Evolutionary conservation across 1,140 invertebrate species (phyloP).

Genomic region (Philopotamus ludificatus): DNA sequence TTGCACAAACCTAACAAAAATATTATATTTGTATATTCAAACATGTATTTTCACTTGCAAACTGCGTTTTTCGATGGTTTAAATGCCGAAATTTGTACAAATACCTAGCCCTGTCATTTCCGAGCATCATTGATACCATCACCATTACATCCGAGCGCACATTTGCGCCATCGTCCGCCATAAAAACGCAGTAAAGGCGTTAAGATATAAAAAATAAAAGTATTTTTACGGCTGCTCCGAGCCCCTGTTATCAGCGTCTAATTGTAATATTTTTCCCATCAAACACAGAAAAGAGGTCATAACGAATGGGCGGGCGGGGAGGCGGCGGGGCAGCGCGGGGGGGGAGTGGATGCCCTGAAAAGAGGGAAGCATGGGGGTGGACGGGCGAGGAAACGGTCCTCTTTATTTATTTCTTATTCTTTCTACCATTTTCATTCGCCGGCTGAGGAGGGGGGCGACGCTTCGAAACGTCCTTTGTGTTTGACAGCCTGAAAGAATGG

Average conservation of each 20-base stretch:
- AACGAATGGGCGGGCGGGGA: constrained; percentile 13
- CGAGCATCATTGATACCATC: too few species aligned
- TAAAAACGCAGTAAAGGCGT: too few species aligned
- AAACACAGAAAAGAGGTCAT: constrained; percentile 36
- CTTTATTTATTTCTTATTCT: constrained; percentile 36
- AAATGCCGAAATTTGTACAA: too few species aligned
- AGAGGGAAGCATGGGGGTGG: neutral
- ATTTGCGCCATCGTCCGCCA: too few species aligned
- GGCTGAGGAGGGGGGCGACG: neutral
- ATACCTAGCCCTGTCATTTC: too few species aligned
- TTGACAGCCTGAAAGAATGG: constrained; percentile 31
- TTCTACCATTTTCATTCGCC: constrained; percentile 15
- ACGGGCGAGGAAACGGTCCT: constrained; percentile 17
- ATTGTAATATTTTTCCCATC: constrained; percentile 38
- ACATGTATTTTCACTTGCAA: too few species aligned
- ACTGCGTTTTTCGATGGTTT: too few species aligned
- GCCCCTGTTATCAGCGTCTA: constrained; percentile 24
- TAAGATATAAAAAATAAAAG: too few species aligned
- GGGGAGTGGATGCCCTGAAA: neutral
- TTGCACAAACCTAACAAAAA: too few species aligned
- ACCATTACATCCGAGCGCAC: too few species aligned
- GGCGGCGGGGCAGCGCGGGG: neutral
- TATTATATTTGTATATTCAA: too few species aligned
- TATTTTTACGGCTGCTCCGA: too few species aligned
- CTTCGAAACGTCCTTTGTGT: constrained; percentile 15